Evolutionary conservation across 2,113 vertebrate genomes (phyloP).

Genomic region (Nyctibius bracteatus): DNA sequence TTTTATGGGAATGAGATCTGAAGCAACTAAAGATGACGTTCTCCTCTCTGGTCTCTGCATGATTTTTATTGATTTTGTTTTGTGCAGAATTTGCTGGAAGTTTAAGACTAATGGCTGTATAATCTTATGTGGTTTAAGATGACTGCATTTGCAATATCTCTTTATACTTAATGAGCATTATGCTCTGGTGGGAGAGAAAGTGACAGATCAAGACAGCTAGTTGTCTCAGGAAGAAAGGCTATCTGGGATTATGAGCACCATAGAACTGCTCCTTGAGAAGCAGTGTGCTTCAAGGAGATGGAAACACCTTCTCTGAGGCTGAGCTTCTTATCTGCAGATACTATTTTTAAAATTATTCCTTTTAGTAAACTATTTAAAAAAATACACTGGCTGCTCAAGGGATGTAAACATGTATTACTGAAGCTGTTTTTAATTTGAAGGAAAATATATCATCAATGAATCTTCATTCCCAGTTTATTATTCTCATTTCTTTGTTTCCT

Average conservation of each 20-base stretch:
- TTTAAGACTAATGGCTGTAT: background rate
- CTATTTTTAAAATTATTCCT: background rate
- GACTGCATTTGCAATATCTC: background rate
- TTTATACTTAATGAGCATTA: background rate
- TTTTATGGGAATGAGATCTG: background rate
- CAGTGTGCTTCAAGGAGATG: background rate
- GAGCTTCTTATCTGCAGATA: background rate
- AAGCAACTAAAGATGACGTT: background rate
- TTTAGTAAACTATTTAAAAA: background rate
- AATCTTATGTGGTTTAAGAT: background rate
- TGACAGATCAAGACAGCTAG: background rate
- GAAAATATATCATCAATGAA: background rate
- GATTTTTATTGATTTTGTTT: background rate
- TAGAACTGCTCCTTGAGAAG: background rate
- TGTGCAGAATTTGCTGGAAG: background rate
- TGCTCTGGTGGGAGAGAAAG: background rate
- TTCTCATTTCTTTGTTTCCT: background rate
- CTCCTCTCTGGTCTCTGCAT: background rate
- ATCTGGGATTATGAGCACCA: background rate
- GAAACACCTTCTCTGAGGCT: background rate
- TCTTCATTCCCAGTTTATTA: background rate
- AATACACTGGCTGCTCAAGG: background rate
- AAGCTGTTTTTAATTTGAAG: conserved; percentile 22
- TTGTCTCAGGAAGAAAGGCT: background rate
- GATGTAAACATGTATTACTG: background rate